phyloP scores from a whole-genome alignment of 2,797 vertebrate species.

The Psittacula echo region DNA sequence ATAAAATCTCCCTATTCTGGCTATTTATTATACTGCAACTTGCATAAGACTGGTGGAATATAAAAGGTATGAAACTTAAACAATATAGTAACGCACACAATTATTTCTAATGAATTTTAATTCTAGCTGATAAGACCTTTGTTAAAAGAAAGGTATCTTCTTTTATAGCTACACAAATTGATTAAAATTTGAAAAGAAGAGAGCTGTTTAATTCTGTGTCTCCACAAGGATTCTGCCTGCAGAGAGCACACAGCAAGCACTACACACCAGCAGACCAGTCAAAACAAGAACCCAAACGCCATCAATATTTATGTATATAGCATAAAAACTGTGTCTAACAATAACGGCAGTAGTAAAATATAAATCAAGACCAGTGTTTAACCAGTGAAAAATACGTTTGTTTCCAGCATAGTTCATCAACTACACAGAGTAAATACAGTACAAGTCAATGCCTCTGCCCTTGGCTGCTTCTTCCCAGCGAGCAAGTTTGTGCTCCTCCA shows the following conservation, averaged over 20 bases:
- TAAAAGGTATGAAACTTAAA: not conserved
- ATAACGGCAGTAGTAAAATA: not conserved
- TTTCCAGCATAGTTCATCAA: not conserved
- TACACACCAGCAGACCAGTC: accelerated
- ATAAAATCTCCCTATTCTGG: not conserved
- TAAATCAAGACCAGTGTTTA: not conserved
- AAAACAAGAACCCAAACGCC: not conserved
- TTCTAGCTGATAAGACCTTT: not conserved
- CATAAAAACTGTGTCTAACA: not conserved
- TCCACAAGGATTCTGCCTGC: not conserved
- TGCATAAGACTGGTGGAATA: not conserved
- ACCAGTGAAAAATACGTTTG: not conserved
- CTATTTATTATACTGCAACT: not conserved
- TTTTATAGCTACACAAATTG: not conserved
- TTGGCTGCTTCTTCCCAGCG: accelerated
- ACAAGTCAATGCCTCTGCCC: accelerated
- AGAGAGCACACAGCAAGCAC: accelerated
- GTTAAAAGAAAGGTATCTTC: not conserved
- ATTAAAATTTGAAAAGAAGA: not conserved
- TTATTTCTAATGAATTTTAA: not conserved
- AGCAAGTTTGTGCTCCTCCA: not conserved
- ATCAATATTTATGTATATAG: not conserved
- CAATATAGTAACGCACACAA: accelerated
- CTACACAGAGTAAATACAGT: not conserved
- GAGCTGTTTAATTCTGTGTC: not conserved